A percentile compares a stretch with the other conserved stretches of the same genome.
phyloP scores from a whole-genome alignment of 1,140 invertebrate genomes.

The Amphibalanus amphitrite region DNA sequence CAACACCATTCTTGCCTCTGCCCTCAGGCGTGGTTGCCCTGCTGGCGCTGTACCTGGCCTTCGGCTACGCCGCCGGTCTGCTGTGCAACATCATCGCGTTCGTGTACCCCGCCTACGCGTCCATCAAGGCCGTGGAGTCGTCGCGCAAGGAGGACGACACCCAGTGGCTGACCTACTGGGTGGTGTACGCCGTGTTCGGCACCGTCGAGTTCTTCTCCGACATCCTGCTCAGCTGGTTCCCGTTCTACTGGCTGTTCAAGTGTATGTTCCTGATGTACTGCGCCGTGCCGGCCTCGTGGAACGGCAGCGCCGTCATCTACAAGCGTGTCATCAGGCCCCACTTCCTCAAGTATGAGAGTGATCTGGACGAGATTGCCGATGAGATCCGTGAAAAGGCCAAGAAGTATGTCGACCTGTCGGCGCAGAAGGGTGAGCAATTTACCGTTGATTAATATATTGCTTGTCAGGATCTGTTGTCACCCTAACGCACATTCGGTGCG shows the following conservation, averaged over 20 bases:
- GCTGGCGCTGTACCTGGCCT: conserved; percentile 80
- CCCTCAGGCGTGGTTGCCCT: too few species aligned
- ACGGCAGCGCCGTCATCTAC: conserved; percentile 78
- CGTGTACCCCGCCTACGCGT: conserved; percentile 88
- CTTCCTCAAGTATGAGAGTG: conserved; percentile 63
- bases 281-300: conserved; percentile 74
- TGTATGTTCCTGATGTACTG: conserved; percentile 87
- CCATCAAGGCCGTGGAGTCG: conserved; percentile 41
- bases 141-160: conserved; percentile 58
- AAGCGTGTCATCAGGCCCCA: conserved; percentile 64
- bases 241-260: conserved; percentile 97
- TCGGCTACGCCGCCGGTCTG: conserved; percentile 87
- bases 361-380: conserved; percentile 17
- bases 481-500: too few species aligned
- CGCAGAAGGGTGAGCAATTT: conserved; percentile 1
- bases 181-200: conserved; percentile 83
- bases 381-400: conserved; percentile 7
- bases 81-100: conserved; percentile 93
- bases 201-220: conserved; percentile 88
- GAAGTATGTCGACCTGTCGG: background rate
- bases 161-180: conserved; percentile 99
- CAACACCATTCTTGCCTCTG: too few species aligned
- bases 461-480: too few species aligned
- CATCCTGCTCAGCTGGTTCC: conserved; percentile 78
- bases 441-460: too few species aligned